Evolutionary conservation across 1,140 invertebrate species (phyloP).

Genomic region (Papilio polyxenes): DNA sequence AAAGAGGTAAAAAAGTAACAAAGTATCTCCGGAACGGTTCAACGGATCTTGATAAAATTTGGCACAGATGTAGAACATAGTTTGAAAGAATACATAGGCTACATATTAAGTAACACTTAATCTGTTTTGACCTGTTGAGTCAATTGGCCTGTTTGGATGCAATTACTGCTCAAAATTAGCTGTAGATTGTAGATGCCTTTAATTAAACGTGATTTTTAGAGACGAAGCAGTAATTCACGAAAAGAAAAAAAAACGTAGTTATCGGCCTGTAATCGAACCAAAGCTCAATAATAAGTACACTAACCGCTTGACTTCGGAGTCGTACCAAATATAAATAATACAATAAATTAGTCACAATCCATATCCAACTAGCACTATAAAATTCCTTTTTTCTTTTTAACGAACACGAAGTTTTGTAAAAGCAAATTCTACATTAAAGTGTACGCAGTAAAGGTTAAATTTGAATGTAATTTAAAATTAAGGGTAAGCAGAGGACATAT

Average conservation of each 20-base stretch:
- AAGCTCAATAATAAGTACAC: background rate
- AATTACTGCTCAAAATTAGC: too few species aligned
- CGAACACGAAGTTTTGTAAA: background rate
- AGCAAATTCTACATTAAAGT: background rate
- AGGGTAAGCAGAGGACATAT: constrained; percentile 36
- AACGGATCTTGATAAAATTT: too few species aligned
- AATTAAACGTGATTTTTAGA: background rate
- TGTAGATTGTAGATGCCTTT: too few species aligned
- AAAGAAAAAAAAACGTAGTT: background rate
- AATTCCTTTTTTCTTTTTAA: constrained; percentile 27
- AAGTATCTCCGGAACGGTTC: background rate
- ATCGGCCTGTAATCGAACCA: background rate
- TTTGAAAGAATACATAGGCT: too few species aligned
- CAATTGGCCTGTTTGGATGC: too few species aligned
- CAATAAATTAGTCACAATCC: constrained; percentile 28
- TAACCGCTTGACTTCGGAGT: background rate
- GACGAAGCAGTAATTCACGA: background rate
- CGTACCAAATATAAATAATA: constrained; percentile 20
- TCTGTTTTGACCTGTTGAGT: too few species aligned
- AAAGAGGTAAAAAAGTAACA: background rate
- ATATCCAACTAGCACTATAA: constrained; percentile 30
- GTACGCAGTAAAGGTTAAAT: constrained; percentile 2
- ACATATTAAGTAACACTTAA: too few species aligned
- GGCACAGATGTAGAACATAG: too few species aligned
- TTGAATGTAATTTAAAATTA: background rate